Evolutionary conservation across 2,888 invertebrate species (phyloP), one percentile per base, ranked within the genome.

Genomic region (Coleophora deauratella): DNA sequence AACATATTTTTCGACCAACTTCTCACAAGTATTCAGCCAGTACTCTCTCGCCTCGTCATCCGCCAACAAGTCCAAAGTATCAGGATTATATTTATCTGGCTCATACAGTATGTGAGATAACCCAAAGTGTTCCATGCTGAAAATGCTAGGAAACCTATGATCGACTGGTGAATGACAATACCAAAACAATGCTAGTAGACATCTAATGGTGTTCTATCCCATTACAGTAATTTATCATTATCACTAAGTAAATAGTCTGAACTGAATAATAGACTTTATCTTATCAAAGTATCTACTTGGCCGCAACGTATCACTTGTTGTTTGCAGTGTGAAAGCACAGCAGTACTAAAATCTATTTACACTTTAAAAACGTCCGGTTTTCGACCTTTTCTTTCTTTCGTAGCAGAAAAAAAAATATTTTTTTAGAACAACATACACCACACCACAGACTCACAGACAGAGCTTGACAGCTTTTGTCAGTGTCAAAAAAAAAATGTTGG

Each of bases 11-110:
- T 92, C 91, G 11, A 94, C 91, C 56, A 96, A 91, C 51, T 91
- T 92, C 68, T 95, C 93, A 67, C 98, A 94, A 72, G 97, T 96
- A 49, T 91, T 89, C 36, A 98, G 88, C 98, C 98, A 99, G 76
- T 98, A 98, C 53, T 87, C 90, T 68, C 94, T 90, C 10, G 97
- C 98, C 66, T 94, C 93, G 51, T 88, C 87, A 72, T 98, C 96
- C 57, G 90, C 89, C 46, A 93, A 90, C 43, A 99, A 88, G 80
- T 98, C 96, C 51, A 97, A 91, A 27, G 96, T 96, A 73, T 99
- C 98, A 1, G 98, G 96, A 69, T 90, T 89, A 84, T 98, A 98
- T 62, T 89, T 88, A 52, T 88, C 87, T 40, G 93, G 91, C 74
- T 95, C 91, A 53, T 88, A 87, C 46, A 98, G 84, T 54, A 98